Evolutionary conservation across 2,113 vertebrate species (phyloP).

Genomic region (Lates calcarifer): DNA sequence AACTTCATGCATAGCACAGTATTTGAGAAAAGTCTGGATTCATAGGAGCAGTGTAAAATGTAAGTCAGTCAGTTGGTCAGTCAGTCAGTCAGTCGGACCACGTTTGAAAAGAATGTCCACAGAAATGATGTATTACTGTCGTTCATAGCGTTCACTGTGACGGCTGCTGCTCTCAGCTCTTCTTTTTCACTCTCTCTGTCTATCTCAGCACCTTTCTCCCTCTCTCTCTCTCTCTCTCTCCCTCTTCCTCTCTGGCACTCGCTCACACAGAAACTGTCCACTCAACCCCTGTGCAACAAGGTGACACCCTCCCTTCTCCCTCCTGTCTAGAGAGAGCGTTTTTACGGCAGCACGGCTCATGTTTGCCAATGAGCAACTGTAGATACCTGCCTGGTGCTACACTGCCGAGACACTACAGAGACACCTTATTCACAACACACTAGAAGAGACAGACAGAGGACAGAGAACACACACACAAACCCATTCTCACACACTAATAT

Average conservation of each 20-base stretch:
- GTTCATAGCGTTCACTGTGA: slow-evolving; percentile 23
- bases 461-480: slow-evolving; percentile 9
- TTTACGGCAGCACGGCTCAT: slow-evolving; percentile 58
- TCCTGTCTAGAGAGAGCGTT: slow-evolving; percentile 31
- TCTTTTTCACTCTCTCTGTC: slow-evolving; percentile 45
- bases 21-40: slow-evolving; percentile 32
- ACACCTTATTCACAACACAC: slow-evolving; percentile 15
- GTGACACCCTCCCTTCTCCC: slow-evolving; percentile 44
- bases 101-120: slow-evolving; percentile 37
- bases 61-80: slow-evolving; percentile 10
- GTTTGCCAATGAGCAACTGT: slow-evolving; percentile 69
- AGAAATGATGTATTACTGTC: slow-evolving; percentile 32
- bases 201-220: slow-evolving; percentile 35
- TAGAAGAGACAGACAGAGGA: slow-evolving; percentile 11
- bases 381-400: slow-evolving; percentile 15
- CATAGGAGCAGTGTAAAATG: slow-evolving; percentile 12
- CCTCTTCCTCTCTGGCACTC: slow-evolving; percentile 23
- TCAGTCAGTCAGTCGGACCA: slow-evolving; percentile 13
- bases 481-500: background rate
- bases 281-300: slow-evolving; percentile 57
- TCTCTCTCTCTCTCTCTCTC: slow-evolving; percentile 3
- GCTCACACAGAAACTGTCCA: slow-evolving; percentile 55
- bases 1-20: slow-evolving; percentile 24
- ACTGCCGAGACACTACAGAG: slow-evolving; percentile 13
- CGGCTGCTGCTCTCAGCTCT: slow-evolving; percentile 62